Percentiles rank a stretch among this genome's conserved stretches.
These are phyloP conservation scores for Australoheros facetus DNA, from an alignment of 2,797 vertebrate species.

Conservation along the genomic window DNA sequence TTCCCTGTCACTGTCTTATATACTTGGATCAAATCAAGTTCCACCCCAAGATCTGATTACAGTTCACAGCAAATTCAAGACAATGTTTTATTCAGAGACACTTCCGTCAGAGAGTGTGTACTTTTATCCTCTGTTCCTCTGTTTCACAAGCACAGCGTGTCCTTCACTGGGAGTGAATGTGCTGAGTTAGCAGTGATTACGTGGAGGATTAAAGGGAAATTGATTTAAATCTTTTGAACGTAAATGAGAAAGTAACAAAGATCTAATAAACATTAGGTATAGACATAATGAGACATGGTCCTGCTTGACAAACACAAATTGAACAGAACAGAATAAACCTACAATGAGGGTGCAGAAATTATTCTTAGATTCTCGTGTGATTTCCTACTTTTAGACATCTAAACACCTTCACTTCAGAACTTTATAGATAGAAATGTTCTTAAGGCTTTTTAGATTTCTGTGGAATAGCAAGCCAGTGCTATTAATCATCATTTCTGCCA, in stretches of 20 bases:
- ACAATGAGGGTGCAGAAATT: not conserved
- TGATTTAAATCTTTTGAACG: conserved; percentile 25
- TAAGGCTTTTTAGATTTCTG: not conserved
- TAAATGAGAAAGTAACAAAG: conserved; percentile 3
- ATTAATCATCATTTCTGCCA: not conserved
- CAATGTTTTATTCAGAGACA: not conserved
- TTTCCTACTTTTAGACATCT: not conserved
- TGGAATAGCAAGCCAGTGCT: not conserved
- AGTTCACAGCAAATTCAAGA: not conserved
- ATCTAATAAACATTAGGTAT: not conserved
- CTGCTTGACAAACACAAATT: not conserved
- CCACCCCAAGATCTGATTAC: conserved; percentile 31
- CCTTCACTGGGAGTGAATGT: not conserved
- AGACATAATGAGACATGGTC: not conserved
- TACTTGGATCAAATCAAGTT: conserved; percentile 26
- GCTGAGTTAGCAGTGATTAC: conserved; percentile 37
- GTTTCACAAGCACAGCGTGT: not conserved
- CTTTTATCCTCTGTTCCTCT: not conserved
- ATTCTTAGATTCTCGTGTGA: not conserved
- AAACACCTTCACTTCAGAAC: not conserved
- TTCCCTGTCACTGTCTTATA: not conserved
- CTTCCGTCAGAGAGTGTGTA: not conserved
- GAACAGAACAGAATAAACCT: not conserved
- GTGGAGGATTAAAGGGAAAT: conserved; percentile 39
- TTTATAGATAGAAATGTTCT: not conserved